A percentile compares a stretch with the other conserved stretches of the same genome.
Conservation (phyloP, 1,140 invertebrate species). For the Zaprionus davidi region DNA sequence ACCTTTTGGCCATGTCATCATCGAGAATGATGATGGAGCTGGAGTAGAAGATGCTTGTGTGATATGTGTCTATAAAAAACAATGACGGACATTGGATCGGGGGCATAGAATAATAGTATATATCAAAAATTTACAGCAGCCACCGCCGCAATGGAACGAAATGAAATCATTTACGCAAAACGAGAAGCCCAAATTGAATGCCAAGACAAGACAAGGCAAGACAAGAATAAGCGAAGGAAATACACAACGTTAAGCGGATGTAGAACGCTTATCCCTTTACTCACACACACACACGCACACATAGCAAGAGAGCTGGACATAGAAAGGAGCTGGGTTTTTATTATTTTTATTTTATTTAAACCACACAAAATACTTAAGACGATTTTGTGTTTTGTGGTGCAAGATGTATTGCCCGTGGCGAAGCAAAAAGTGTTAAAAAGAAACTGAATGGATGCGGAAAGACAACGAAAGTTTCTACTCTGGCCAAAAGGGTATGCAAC, state of each 20-base stretch:
- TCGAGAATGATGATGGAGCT: conserved; percentile 40
- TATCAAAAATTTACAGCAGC: conserved; percentile 75
- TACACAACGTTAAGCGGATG: conserved; percentile 75
- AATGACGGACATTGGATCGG: conserved; percentile 72
- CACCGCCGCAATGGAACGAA: conserved; percentile 40
- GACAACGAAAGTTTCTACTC: conserved; percentile 60
- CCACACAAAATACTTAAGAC: conserved; percentile 83
- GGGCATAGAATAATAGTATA: conserved; percentile 81
- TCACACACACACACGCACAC: conserved; percentile 41
- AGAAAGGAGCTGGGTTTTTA: conserved; percentile 60
- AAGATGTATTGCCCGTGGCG: conserved; percentile 81
- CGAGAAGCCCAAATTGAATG: conserved; percentile 68
- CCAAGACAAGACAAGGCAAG: conserved; percentile 52
- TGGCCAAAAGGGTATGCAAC: conserved; percentile 53
- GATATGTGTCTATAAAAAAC: conserved; percentile 71
- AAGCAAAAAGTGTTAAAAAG: conserved; percentile 74
- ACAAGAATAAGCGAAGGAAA: conserved; percentile 62
- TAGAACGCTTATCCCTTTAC: conserved; percentile 74
- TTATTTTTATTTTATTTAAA: conserved; percentile 83
- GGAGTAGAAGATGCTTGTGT: conserved; percentile 19
- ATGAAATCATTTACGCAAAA: conserved; percentile 81
- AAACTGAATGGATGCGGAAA: conserved; percentile 42
- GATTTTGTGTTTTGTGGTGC: conserved; percentile 81
- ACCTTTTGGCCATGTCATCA: conserved; percentile 73
- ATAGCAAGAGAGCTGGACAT: conserved; percentile 4